phyloP scores from a whole-genome alignment of 2,888 invertebrate species.

The Oscheius sp. region DNA sequence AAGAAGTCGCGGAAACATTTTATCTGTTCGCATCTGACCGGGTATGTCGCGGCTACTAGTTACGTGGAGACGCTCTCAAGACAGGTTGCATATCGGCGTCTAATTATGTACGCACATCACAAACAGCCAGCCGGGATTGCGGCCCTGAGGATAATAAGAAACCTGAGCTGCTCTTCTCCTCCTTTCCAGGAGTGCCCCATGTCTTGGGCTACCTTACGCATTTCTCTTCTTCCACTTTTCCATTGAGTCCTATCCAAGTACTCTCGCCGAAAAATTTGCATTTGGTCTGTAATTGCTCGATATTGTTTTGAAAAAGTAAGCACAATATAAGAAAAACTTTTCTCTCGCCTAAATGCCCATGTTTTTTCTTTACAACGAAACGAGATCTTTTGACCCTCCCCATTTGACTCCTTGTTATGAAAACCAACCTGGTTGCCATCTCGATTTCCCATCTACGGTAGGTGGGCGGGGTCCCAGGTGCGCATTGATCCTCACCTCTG shows the following conservation, averaged over 20 bases:
- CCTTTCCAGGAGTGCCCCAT: conserved; percentile 19
- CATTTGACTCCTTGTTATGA: neutral
- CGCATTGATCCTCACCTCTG: conserved; percentile 34
- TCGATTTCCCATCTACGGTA: conserved; percentile 32
- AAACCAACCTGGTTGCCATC: conserved; percentile 9
- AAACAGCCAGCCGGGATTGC: conserved; percentile 37
- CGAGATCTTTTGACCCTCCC: no score
- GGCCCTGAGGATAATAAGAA: conserved; percentile 37
- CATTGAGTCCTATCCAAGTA: neutral
- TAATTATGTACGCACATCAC: conserved; percentile 40
- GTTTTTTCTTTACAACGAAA: neutral
- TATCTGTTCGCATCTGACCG: conserved; percentile 37
- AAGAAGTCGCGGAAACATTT: conserved; percentile 38
- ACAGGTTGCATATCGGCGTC: conserved; percentile 41
- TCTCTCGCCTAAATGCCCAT: neutral
- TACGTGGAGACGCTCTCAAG: conserved; percentile 27
- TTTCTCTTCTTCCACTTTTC: neutral
- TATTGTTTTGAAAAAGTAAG: no score
- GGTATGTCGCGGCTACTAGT: conserved; percentile 26
- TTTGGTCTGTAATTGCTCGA: no score
- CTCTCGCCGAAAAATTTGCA: neutral
- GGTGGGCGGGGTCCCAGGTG: conserved; percentile 36
- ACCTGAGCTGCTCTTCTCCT: conserved; percentile 35
- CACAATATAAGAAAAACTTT: neutral
- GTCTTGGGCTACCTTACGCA: neutral